These are phyloP conservation scores for Diplodus puntazzo DNA, from an alignment of 2,797 vertebrate species.

Conservation along the genomic window DNA sequence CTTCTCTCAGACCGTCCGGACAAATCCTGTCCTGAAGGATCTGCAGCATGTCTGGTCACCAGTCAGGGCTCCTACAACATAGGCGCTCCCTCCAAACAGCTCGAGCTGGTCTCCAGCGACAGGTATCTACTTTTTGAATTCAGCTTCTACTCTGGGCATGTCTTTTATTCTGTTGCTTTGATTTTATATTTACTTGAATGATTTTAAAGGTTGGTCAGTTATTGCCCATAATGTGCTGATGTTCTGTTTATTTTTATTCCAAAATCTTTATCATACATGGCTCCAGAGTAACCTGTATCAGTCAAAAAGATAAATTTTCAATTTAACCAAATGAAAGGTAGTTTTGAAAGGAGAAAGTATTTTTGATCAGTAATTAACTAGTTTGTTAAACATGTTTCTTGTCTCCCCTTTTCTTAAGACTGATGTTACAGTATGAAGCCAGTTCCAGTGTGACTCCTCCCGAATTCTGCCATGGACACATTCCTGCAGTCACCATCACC, in stretches of 20 bases:
- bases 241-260: not conserved
- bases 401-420: conserved; percentile 72
- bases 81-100: conserved; percentile 84
- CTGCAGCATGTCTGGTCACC: conserved; percentile 91
- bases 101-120: conserved; percentile 86
- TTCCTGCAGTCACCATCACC: conserved; percentile 91
- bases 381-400: not conserved
- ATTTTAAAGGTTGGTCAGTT: not conserved
- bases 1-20: conserved; percentile 65
- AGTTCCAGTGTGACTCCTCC: conserved; percentile 56
- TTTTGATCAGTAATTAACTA: not conserved
- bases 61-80: conserved; percentile 82
- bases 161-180: not conserved
- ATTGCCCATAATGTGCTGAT: not conserved
- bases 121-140: conserved; percentile 81
- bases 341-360: not conserved
- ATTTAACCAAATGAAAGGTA: not conserved
- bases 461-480: conserved; percentile 87
- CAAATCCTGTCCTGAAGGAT: conserved; percentile 83
- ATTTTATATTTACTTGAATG: not conserved
- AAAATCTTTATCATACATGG: not conserved
- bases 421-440: conserved; percentile 88
- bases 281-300: not conserved
- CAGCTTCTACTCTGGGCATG: not conserved
- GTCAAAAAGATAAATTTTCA: not conserved